Evolutionary conservation across 2,888 invertebrate genomes (phyloP).

Genomic region (Adelphocoris suturalis): DNA sequence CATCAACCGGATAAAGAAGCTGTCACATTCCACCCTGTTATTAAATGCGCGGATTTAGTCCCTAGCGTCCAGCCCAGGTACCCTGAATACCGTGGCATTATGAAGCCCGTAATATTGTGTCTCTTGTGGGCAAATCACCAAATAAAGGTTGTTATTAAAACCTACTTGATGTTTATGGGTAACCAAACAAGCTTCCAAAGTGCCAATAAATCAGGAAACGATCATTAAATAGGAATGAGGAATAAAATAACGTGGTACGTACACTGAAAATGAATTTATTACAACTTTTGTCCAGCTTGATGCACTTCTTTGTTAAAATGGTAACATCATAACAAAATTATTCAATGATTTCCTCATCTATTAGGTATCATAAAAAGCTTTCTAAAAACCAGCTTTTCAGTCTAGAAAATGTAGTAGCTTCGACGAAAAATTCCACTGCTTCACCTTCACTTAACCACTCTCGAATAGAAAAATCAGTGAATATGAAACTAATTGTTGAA

Average conservation of each 20-base stretch:
- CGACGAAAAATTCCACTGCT: conserved; percentile 39
- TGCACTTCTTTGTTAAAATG: conserved; percentile 52
- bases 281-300: conserved; percentile 62
- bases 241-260: neutral
- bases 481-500: conserved; percentile 70
- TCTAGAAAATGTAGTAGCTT: conserved; percentile 58
- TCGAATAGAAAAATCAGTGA: conserved; percentile 69
- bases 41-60: too few relatives aligned
- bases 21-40: too few relatives aligned
- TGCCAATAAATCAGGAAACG: too few relatives aligned
- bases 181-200: too few relatives aligned
- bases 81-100: too few relatives aligned
- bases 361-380: conserved; percentile 49
- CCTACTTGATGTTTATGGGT: too few relatives aligned
- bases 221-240: neutral
- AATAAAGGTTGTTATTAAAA: too few relatives aligned
- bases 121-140: too few relatives aligned
- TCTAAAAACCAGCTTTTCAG: conserved; percentile 57
- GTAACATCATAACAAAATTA: conserved; percentile 65
- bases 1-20: too few relatives aligned
- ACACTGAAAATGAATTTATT: conserved; percentile 67
- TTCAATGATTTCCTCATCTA: conserved; percentile 53
- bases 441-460: conserved; percentile 47
- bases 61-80: too few relatives aligned
- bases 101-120: too few relatives aligned